These are phyloP conservation scores for Myiothlypis coronata DNA, from an alignment of 2,797 vertebrate genomes.

Conservation along the genomic window DNA sequence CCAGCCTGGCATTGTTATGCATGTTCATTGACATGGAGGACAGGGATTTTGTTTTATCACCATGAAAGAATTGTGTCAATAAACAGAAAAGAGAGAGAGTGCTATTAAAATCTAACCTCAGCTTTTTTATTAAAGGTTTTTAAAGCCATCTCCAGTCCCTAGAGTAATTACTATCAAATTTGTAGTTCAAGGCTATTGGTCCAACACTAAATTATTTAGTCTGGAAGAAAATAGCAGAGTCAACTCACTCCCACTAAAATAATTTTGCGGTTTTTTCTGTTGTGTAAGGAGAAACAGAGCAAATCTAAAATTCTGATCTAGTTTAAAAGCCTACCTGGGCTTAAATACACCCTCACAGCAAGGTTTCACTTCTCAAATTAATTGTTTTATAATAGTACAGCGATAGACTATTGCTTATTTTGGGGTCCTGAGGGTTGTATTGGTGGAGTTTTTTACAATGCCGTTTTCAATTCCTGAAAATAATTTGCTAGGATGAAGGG, in stretches of 20 bases:
- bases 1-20: neutral
- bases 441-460: neutral
- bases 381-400: neutral
- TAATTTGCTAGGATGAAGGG: neutral
- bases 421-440: neutral
- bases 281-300: neutral
- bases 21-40: neutral
- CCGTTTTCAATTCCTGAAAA: neutral
- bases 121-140: neutral
- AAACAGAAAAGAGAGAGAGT: accelerated
- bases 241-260: neutral
- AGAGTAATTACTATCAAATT: neutral
- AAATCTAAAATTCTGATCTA: neutral
- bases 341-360: neutral
- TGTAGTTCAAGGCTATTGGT: neutral
- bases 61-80: neutral
- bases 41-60: neutral
- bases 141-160: neutral
- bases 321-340: neutral
- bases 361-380: neutral
- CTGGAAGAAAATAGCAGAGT: neutral
- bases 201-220: neutral
- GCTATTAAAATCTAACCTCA: neutral
- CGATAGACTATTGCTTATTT: neutral
- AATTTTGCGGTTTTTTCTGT: neutral